Conservation (phyloP, 64 coral and sea anemone species). For the Montipora sp. region DNA sequence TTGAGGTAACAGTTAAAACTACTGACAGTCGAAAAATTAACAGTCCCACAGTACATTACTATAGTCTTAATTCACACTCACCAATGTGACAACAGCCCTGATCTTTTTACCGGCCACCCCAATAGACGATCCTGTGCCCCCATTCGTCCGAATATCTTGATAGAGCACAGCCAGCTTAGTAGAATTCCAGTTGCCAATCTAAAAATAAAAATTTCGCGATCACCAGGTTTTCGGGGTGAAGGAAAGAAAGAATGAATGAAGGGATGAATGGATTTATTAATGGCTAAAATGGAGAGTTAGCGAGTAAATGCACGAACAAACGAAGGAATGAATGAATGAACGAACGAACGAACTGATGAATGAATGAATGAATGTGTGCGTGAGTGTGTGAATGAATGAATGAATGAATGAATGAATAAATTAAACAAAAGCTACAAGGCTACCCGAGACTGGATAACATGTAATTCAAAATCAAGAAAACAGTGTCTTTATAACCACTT, state of each 20-base stretch:
- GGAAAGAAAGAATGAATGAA: background rate
- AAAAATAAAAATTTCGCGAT: background rate
- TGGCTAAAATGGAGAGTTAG: background rate
- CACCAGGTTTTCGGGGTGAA: background rate
- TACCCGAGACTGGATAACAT: no score
- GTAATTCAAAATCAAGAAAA: no score
- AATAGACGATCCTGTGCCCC: background rate
- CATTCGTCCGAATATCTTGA: background rate
- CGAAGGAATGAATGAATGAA: background rate
- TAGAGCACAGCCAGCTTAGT: constrained; percentile 4
- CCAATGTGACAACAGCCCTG: background rate
- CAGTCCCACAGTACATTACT: background rate
- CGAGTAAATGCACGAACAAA: background rate
- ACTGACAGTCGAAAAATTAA: background rate
- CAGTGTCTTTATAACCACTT: no score
- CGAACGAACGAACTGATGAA: background rate
- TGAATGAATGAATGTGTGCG: background rate
- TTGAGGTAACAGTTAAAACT: no score
- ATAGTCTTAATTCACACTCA: background rate
- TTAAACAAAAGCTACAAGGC: no score
- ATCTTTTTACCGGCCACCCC: constrained; percentile 4
- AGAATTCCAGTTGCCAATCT: constrained; percentile 49
- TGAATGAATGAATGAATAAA: no score
- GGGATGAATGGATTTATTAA: background rate
- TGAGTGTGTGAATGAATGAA: background rate